phyloP scores from a whole-genome alignment of 2,797 vertebrate genomes.

The Clarias pachynema region DNA sequence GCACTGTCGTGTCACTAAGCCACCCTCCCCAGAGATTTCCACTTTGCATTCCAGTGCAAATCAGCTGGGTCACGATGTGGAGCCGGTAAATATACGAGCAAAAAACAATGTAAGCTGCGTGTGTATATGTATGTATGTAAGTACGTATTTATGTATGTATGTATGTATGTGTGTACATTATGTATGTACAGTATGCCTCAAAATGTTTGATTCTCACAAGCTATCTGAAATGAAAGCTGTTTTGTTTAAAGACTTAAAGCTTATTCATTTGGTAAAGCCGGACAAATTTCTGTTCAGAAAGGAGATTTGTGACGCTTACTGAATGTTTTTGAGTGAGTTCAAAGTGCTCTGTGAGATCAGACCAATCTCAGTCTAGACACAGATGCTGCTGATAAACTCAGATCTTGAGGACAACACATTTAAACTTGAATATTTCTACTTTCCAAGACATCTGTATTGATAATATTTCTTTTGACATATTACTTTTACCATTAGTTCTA shows the following conservation, averaged over 20 bases:
- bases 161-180: neutral
- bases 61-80: neutral
- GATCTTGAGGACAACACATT: conserved; percentile 36
- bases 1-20: conserved; percentile 29
- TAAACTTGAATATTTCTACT: conserved; percentile 58
- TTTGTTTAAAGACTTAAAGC: neutral
- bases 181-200: conserved; percentile 22
- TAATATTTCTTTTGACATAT: conserved; percentile 12
- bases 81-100: neutral
- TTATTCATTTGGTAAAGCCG: neutral
- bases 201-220: conserved; percentile 16
- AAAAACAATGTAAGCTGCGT: conserved; percentile 13
- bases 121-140: neutral
- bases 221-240: neutral
- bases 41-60: conserved; percentile 49
- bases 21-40: conserved; percentile 28
- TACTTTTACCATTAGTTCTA: conserved; percentile 10
- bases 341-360: conserved; percentile 45
- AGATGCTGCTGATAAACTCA: conserved; percentile 49
- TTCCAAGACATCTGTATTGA: conserved; percentile 25
- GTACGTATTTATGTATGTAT: neutral
- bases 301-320: conserved; percentile 40
- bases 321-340: conserved; percentile 22
- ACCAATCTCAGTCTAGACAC: conserved; percentile 34
- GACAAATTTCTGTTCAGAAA: neutral